Conservation (phyloP, 2,888 invertebrate species). For the Coelinius sp. region DNA sequence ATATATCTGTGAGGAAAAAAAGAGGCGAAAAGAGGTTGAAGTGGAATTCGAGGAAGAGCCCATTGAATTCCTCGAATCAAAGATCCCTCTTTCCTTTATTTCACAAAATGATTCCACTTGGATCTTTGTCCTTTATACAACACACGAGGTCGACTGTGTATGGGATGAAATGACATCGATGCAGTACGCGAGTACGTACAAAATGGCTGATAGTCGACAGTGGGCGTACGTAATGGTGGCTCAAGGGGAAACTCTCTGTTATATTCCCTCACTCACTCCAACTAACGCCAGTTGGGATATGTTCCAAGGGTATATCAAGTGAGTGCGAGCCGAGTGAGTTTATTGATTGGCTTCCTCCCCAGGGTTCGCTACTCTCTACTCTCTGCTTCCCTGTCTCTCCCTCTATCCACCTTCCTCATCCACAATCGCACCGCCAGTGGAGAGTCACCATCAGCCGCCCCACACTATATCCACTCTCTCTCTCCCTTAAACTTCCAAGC, state of each 20-base stretch:
- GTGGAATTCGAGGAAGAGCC: conserved; percentile 15
- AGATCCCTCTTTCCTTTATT: conserved; percentile 4
- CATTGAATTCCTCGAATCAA: conserved; percentile 23
- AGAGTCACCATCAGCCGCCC: conserved; percentile 16
- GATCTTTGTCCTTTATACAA: conserved; percentile 12
- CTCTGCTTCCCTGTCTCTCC: conserved; percentile 46
- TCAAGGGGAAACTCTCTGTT: conserved; percentile 55
- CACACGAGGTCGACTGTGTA: background rate
- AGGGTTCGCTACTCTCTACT: conserved; percentile 58
- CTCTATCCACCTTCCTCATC: conserved; percentile 31
- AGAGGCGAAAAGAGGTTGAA: conserved; percentile 43
- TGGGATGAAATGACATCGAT: conserved; percentile 42
- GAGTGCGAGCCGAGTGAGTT: conserved; percentile 61
- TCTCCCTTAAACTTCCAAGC: conserved; percentile 33
- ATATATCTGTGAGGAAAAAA: conserved; percentile 34
- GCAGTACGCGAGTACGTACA: conserved; percentile 57
- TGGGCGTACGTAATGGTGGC: conserved; percentile 70
- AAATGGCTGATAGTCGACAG: conserved; percentile 68
- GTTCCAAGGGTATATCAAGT: conserved; percentile 29
- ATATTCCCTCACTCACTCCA: conserved; percentile 38
- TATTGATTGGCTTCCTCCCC: conserved; percentile 70
- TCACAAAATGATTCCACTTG: conserved; percentile 13
- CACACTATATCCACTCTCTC: conserved; percentile 29
- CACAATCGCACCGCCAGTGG: conserved; percentile 35
- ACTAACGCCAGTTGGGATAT: conserved; percentile 39